Base-by-base conservation (phyloP, 2,888 invertebrate species). In the Hyppa rectilinea region DNA sequence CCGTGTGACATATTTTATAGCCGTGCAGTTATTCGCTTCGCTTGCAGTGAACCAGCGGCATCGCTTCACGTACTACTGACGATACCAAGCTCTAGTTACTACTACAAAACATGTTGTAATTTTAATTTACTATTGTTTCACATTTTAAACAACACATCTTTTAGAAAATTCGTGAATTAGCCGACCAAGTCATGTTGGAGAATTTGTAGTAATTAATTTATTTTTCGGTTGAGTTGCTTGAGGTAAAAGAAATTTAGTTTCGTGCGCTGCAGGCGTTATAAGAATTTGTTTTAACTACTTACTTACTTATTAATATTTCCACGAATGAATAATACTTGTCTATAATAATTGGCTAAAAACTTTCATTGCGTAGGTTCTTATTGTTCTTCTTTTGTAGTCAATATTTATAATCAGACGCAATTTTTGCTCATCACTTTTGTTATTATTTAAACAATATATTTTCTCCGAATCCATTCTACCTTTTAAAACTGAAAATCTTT, bases 61-160 rank as follows among this genome's bases (percentile, higher is more conserved):
- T 47, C 52, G 65, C 31, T 71, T 82, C 75, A 75, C 77, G 75
- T 80, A 84, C 67, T 64, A 72, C 40, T 64, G 67, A 50, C 56
- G 59, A 43, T 80, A 68, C 71, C 61, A 68, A 71, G 84, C 74
- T 80, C 76, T 71, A 75, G 70, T 79, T 81, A 72, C 40, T 68
- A 52, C 40, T 59, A 52, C 53, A 45, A 58, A 75, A 70, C 61
- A 77, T 62, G 69, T 66, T 71, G 78, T 75, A 68, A 81, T 75
- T 83, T 71, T 71, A 80, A 74, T 73, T 62, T 63, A 82, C 62
- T 74, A 79, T 79, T 79, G 63, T 79, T 77, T 49, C 36, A 64
- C 56, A 64, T 82, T 65, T 82, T 64, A 45, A 63, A 45, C 59
- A 45, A 56, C 64, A 66, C 61, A 71, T 63, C 47, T 60, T 65